Percentiles rank a stretch among this genome's conserved stretches.
Conservation (phyloP, 1,140 invertebrate species). For the Nephila pilipes region DNA sequence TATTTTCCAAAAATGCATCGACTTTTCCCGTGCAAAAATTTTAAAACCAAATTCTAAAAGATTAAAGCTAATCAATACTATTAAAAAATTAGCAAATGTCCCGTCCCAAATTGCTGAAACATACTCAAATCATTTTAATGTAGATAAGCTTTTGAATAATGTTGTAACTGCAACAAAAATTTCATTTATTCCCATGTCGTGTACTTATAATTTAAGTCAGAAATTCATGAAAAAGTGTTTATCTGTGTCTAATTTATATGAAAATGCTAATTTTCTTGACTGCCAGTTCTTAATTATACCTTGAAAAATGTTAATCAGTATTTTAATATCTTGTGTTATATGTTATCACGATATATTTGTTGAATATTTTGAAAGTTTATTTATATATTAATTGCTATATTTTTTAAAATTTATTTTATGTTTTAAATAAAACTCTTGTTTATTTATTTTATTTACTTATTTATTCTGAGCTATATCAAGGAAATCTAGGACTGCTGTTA, state of each 20-base stretch:
- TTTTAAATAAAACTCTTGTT: no score
- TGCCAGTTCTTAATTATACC: neutral
- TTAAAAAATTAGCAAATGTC: neutral
- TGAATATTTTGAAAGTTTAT: no score
- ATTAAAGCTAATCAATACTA: neutral
- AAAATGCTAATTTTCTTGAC: neutral
- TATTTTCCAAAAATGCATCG: neutral
- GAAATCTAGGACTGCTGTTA: no score
- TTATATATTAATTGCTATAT: no score
- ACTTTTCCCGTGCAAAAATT: conserved; percentile 25
- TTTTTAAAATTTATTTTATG: no score
- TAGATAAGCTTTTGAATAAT: neutral
- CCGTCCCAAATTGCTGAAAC: conserved; percentile 15
- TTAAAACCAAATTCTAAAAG: conserved; percentile 5
- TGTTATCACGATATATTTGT: no score
- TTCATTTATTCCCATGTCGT: neutral
- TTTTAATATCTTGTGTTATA: no score
- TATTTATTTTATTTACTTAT: no score
- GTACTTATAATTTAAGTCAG: conserved; percentile 1
- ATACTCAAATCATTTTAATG: neutral
- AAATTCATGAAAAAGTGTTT: neutral
- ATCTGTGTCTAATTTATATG: neutral
- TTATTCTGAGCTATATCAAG: no score
- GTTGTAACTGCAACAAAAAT: neutral
- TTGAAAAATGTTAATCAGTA: neutral